These are phyloP conservation scores for Virgularia gustaviana DNA, from an alignment of 92 coral and sea anemone genomes.

Conservation along the genomic window DNA sequence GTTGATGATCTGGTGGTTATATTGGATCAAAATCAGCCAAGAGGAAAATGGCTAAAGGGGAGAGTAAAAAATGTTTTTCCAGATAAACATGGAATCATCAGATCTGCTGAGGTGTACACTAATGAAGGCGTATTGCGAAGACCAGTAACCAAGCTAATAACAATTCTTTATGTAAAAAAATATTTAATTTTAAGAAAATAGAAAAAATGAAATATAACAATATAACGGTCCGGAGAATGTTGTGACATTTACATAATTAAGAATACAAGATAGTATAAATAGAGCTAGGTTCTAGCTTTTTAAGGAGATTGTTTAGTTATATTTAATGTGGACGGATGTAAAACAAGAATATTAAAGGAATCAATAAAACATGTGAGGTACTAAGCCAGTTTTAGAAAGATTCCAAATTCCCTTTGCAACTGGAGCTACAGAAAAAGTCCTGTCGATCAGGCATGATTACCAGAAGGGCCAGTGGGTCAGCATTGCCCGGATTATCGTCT, in stretches of 20 bases:
- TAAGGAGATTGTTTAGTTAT: no score
- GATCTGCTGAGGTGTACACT: neutral
- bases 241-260: no score
- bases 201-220: no score
- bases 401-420: slow-evolving; percentile 39
- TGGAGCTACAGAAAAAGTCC: slow-evolving; percentile 51
- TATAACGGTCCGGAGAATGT: no score
- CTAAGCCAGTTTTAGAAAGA: slow-evolving; percentile 46
- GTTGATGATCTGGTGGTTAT: neutral
- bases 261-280: no score
- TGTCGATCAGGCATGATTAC: slow-evolving; percentile 50
- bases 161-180: no score
- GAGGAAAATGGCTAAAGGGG: neutral
- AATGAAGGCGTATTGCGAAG: neutral
- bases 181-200: no score
- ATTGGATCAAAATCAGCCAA: slow-evolving; percentile 1
- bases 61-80: neutral
- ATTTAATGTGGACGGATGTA: no score
- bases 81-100: neutral
- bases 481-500: slow-evolving; percentile 40
- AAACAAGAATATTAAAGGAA: no score
- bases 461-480: slow-evolving; percentile 48
- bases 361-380: slow-evolving; percentile 42
- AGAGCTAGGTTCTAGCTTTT: no score
- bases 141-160: slow-evolving; percentile 8